A percentile compares a stretch with the other conserved stretches of the same genome.
phyloP scores from a whole-genome alignment of 1,140 invertebrate species.

The Anthonomus grandis region DNA sequence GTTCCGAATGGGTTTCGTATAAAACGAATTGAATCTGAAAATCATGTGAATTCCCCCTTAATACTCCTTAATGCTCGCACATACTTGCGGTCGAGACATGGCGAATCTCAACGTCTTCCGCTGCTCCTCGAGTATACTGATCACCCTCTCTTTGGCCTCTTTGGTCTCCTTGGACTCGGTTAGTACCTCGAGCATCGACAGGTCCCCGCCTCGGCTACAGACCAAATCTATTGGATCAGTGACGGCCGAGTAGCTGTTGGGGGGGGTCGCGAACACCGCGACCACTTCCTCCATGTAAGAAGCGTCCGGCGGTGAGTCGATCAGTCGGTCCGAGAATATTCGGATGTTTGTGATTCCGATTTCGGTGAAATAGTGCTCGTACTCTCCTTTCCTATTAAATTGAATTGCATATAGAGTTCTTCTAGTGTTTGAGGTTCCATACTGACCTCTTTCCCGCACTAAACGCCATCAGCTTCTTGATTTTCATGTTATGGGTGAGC shows the following conservation, averaged over 20 bases:
- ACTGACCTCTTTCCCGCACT: conserved; percentile 56
- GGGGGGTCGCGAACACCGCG: conserved; percentile 68
- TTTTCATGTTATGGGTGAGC: conserved; percentile 59
- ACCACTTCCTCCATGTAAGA: conserved; percentile 64
- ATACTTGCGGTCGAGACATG: conserved; percentile 65
- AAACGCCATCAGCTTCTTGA: conserved; percentile 59
- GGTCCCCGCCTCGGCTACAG: conserved; percentile 63
- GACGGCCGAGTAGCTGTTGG: conserved; percentile 72
- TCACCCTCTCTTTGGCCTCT: conserved; percentile 56
- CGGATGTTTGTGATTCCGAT: conserved; percentile 56
- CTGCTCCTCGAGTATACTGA: conserved; percentile 63
- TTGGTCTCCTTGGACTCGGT: conserved; percentile 62
- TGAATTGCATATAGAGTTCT: not conserved
- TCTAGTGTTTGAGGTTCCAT: not conserved
- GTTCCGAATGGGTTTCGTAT: conserved; percentile 67
- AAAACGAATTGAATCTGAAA: conserved; percentile 63
- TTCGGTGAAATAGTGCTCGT: conserved; percentile 53
- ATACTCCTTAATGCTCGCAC: not conserved
- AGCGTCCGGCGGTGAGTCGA: conserved; percentile 56
- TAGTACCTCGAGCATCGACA: conserved; percentile 63
- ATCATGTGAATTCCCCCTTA: not conserved
- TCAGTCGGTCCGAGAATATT: conserved; percentile 59
- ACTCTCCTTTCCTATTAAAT: conserved; percentile 52
- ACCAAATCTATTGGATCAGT: conserved; percentile 69
- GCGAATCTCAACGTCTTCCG: conserved; percentile 61